Evolutionary conservation across 1,140 invertebrate genomes (phyloP).

Genomic region (Monochamus saltuarius): DNA sequence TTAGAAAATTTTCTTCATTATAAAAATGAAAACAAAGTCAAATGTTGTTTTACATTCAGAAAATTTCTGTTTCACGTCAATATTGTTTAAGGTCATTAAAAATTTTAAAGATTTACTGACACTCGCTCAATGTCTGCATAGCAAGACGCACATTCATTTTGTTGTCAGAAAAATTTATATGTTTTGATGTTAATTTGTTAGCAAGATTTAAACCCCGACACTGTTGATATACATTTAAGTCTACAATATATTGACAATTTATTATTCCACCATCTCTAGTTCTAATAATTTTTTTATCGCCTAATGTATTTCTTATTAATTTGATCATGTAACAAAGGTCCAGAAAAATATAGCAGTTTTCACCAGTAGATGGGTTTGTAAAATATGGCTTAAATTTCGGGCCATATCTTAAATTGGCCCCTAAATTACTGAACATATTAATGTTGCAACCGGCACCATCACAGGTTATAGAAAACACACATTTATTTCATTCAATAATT

Average conservation of each 20-base stretch:
- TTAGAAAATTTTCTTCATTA: too few species aligned
- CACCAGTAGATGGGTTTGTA: slow-evolving; percentile 25
- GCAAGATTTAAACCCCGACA: slow-evolving; percentile 26
- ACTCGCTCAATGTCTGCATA: slow-evolving; percentile 27
- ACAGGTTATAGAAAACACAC: slow-evolving; percentile 44
- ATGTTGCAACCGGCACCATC: slow-evolving; percentile 43
- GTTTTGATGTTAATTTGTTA: slow-evolving; percentile 32
- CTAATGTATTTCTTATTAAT: slow-evolving; percentile 35
- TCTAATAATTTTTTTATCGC: slow-evolving; percentile 20
- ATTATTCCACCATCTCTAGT: slow-evolving; percentile 16
- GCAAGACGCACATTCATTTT: slow-evolving; percentile 32
- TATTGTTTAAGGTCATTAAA: slow-evolving; percentile 23
- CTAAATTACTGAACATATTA: slow-evolving; percentile 31
- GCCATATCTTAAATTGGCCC: slow-evolving; percentile 31
- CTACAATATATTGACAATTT: slow-evolving; percentile 25
- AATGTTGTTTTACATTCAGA: slow-evolving; percentile 24
- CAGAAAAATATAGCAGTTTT: slow-evolving; percentile 30
- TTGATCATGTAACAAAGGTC: slow-evolving; percentile 39
- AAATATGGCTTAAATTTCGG: slow-evolving; percentile 34
- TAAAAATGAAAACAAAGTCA: slow-evolving; percentile 33
- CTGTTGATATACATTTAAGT: slow-evolving; percentile 28
- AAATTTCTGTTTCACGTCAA: too few species aligned
- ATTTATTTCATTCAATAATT: slow-evolving; percentile 28
- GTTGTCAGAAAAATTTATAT: slow-evolving; percentile 31
- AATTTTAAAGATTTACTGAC: slow-evolving; percentile 27